Conservation (phyloP, 2,888 invertebrate species). For the Mellilla xanthometata region DNA sequence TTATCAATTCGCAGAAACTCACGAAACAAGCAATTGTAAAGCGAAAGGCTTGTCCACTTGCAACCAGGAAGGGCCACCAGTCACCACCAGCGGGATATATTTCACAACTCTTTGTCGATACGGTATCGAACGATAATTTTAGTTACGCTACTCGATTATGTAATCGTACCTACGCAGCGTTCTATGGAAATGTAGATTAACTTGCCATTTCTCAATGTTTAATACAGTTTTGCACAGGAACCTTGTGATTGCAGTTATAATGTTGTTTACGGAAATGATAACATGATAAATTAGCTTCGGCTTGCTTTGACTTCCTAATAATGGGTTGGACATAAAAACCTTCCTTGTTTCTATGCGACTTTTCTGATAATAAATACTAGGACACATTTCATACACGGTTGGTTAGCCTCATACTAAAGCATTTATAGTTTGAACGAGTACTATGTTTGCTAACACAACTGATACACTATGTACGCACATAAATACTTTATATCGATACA, state of each 20-base stretch:
- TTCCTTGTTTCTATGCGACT: too few species aligned
- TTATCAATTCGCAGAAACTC: constrained; percentile 3
- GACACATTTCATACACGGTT: too few species aligned
- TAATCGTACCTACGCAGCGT: constrained; percentile 22
- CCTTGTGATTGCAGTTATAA: background rate
- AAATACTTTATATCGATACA: too few species aligned
- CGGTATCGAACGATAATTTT: constrained; percentile 29
- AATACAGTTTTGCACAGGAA: constrained; percentile 2
- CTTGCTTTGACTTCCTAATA: background rate
- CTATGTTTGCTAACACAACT: too few species aligned
- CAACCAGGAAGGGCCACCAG: constrained; percentile 51
- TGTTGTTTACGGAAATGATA: background rate
- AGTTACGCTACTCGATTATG: constrained; percentile 34
- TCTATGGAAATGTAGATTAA: constrained; percentile 17
- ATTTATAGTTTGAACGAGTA: too few species aligned
- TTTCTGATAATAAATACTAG: too few species aligned
- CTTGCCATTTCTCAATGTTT: constrained; percentile 10
- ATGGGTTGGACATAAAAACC: too few species aligned
- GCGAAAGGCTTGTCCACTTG: constrained; percentile 24
- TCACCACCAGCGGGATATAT: constrained; percentile 38
- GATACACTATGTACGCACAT: too few species aligned
- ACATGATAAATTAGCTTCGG: background rate
- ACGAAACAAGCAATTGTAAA: constrained; percentile 14
- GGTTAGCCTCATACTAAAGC: too few species aligned
- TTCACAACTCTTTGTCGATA: constrained; percentile 42